phyloP scores from a whole-genome alignment of 2,113 vertebrate genomes.

The Ramphastos sulfuratus region DNA sequence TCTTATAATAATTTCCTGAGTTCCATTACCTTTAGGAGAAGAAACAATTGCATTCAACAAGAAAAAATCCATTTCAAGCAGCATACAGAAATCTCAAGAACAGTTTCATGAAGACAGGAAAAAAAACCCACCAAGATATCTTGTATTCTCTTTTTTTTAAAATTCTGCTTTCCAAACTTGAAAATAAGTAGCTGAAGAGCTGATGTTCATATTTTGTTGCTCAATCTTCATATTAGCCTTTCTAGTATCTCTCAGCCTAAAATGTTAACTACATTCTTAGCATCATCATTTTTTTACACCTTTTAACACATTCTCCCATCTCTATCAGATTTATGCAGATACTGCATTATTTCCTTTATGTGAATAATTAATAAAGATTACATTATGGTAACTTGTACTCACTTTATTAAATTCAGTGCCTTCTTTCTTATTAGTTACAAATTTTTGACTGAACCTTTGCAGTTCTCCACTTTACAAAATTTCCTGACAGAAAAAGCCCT shows the following conservation, averaged over 20 bases:
- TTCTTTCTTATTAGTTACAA: neutral
- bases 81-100: neutral
- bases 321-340: too few species aligned
- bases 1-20: neutral
- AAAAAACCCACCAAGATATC: neutral
- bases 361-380: too few species aligned
- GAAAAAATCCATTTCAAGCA: neutral
- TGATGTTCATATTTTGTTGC: neutral
- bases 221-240: neutral
- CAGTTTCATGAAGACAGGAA: neutral
- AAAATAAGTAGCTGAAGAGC: neutral
- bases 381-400: neutral
- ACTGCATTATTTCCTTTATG: too few species aligned
- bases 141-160: neutral
- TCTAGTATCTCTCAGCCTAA: neutral
- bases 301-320: neutral
- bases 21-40: neutral
- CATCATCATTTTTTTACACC: neutral
- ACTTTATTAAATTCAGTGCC: neutral
- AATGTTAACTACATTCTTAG: neutral
- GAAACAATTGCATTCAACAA: neutral
- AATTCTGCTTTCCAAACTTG: neutral
- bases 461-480: neutral
- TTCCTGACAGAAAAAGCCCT: neutral
- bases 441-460: neutral